These are phyloP conservation scores for Yponomeuta sedellus DNA, from an alignment of 2,888 invertebrate genomes.

Conservation along the genomic window DNA sequence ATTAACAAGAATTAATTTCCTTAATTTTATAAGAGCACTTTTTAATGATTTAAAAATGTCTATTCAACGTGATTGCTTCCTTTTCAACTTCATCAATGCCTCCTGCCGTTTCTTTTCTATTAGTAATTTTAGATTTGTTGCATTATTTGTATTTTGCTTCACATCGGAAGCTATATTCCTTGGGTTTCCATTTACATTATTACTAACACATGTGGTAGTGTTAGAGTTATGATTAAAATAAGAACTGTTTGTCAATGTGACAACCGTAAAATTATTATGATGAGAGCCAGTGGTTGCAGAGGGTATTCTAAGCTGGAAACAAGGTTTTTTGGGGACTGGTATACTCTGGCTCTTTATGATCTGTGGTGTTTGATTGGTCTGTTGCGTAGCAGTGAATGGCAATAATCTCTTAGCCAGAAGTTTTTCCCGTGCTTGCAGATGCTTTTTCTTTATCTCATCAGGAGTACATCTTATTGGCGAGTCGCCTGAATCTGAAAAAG, in stretches of 20 bases:
- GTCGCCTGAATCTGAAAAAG: conserved; percentile 34
- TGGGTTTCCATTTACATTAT: not conserved
- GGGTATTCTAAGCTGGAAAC: conserved; percentile 44
- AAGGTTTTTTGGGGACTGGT: conserved; percentile 30
- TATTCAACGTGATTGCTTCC: conserved; percentile 31
- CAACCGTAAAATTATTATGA: not conserved
- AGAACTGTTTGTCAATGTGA: not conserved
- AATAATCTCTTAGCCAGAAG: conserved; percentile 69
- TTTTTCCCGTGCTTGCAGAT: conserved; percentile 76
- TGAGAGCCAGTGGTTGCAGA: not conserved
- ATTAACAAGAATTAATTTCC: not conserved
- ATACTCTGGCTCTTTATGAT: conserved; percentile 21
- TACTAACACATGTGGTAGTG: not conserved
- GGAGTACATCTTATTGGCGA: conserved; percentile 71
- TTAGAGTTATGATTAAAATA: not conserved
- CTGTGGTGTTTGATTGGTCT: conserved; percentile 22
- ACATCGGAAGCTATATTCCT: conserved; percentile 2
- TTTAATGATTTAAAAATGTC: not conserved
- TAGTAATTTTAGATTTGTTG: conserved; percentile 43
- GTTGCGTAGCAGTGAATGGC: conserved; percentile 53
- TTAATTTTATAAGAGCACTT: no score
- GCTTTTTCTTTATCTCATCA: conserved; percentile 79
- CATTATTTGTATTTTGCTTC: conserved; percentile 19
- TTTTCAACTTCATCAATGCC: conserved; percentile 61
- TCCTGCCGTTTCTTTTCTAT: conserved; percentile 70